Conservation (phyloP, 2,797 vertebrate species). For the Gorsachius magnificus region DNA sequence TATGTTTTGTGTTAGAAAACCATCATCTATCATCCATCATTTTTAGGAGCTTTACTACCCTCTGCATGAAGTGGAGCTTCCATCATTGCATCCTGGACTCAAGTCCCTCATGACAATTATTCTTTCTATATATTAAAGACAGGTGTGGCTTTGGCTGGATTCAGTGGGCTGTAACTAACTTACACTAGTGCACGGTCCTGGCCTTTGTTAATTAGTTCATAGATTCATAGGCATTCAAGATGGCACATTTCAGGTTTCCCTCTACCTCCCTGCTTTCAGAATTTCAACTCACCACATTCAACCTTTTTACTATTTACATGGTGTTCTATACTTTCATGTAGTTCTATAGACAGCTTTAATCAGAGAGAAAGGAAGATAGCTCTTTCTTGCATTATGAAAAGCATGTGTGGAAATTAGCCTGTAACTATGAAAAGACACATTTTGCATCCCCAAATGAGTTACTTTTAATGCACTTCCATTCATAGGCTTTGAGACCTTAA, state of each 20-base stretch:
- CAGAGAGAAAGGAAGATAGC: neutral
- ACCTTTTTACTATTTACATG: neutral
- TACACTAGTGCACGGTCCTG: neutral
- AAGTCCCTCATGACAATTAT: slow-evolving; percentile 49
- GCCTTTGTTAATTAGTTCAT: neutral
- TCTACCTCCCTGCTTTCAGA: neutral
- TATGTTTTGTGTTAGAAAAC: slow-evolving; percentile 58
- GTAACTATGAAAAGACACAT: neutral
- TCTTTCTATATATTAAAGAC: slow-evolving; percentile 57
- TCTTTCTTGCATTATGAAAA: neutral
- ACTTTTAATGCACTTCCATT: neutral
- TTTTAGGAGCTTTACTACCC: slow-evolving; percentile 45
- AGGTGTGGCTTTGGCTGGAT: slow-evolving; percentile 55
- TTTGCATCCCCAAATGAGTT: neutral
- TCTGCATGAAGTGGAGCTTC: slow-evolving; percentile 35
- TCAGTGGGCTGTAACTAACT: slow-evolving; percentile 25
- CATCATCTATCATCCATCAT: slow-evolving; percentile 55
- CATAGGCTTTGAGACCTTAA: neutral
- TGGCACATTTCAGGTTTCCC: neutral
- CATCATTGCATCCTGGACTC: slow-evolving; percentile 24
- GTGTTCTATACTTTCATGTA: neutral
- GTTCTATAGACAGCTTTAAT: neutral
- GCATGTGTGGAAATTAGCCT: neutral
- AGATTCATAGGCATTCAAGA: neutral
- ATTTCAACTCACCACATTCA: neutral